Conservation (phyloP, 2,797 vertebrate species). For the Microhierax caerulescens region DNA sequence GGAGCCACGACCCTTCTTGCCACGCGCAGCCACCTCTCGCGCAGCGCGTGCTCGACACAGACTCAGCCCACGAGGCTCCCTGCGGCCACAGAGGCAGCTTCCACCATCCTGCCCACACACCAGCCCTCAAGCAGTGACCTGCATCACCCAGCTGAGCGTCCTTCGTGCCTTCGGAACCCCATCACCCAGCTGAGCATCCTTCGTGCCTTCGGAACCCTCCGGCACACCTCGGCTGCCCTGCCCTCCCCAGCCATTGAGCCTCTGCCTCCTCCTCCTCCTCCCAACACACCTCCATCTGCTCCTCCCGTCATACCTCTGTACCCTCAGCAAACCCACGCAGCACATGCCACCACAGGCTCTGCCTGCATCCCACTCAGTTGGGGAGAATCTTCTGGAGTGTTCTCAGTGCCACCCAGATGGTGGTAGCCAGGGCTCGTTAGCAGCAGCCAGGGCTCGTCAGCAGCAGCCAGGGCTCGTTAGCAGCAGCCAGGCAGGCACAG, state of each 20-base stretch:
- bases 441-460: not conserved
- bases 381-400: rapidly evolving
- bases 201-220: not conserved
- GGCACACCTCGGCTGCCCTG: not conserved
- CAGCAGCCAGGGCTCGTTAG: not conserved
- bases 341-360: rapidly evolving
- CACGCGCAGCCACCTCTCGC: not conserved
- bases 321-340: rapidly evolving
- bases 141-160: not conserved
- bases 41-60: not conserved
- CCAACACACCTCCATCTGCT: not conserved
- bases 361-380: rapidly evolving
- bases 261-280: no score
- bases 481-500: not conserved
- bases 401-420: not conserved
- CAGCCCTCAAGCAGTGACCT: not conserved
- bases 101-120: not conserved
- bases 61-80: not conserved
- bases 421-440: not conserved
- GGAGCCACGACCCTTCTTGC: not conserved
- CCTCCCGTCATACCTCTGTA: not conserved
- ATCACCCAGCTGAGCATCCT: not conserved
- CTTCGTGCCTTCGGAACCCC: not conserved
- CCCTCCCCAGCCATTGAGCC: not conserved
- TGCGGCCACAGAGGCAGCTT: not conserved